Evolutionary conservation across 2,797 vertebrate genomes (phyloP).

Genomic region (Lateolabrax maculatus): DNA sequence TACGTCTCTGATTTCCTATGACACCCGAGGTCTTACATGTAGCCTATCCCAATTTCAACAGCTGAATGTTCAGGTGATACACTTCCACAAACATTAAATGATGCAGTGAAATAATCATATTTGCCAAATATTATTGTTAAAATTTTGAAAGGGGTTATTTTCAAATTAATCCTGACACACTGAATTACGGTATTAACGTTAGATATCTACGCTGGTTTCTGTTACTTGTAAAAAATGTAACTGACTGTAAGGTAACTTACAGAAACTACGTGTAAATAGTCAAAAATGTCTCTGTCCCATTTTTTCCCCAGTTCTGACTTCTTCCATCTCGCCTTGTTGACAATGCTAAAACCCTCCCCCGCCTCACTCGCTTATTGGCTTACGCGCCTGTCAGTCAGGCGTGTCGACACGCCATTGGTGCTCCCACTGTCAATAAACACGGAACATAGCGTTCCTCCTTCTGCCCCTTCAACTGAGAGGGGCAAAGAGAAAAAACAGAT

Average conservation of each 20-base stretch:
- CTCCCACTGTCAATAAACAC: conserved; percentile 64
- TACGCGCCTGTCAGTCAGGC: conserved; percentile 31
- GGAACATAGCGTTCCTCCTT: conserved; percentile 55
- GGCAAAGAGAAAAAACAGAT: neutral
- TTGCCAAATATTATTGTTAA: too few species aligned
- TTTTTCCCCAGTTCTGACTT: conserved; percentile 54
- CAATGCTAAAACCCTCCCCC: conserved; percentile 65
- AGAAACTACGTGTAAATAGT: neutral
- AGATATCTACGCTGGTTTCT: neutral
- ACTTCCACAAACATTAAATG: neutral
- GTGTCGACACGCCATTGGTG: conserved; percentile 57
- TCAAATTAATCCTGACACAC: too few species aligned
- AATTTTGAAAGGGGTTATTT: neutral
- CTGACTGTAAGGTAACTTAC: neutral
- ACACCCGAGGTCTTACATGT: neutral
- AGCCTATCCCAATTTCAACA: neutral
- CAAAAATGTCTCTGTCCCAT: neutral
- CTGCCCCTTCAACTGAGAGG: conserved; percentile 24
- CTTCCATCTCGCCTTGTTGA: conserved; percentile 81
- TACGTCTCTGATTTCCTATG: neutral
- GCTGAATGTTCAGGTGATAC: neutral
- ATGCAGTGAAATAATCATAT: neutral
- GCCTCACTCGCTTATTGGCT: conserved; percentile 63
- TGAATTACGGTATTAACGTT: too few species aligned
- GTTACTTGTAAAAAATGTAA: too few species aligned